phyloP scores from a whole-genome alignment of 2,888 invertebrate species.

The Archaeoteleia sp. region DNA sequence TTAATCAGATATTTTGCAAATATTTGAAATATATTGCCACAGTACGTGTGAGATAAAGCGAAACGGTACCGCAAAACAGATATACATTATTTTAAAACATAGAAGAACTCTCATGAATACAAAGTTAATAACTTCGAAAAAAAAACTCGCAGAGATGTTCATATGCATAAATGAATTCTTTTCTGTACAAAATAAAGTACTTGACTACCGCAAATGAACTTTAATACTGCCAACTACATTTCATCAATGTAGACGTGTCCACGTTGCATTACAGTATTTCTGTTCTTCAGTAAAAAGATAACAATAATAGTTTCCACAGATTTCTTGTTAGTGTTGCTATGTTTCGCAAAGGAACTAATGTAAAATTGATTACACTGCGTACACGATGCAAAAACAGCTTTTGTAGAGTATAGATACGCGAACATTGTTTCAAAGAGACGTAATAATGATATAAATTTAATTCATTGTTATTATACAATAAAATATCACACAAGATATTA shows the following conservation, averaged over 20 bases:
- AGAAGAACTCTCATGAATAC: too few species aligned
- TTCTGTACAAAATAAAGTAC: not conserved
- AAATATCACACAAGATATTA: too few species aligned
- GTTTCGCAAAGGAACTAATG: slow-evolving; percentile 32
- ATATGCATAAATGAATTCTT: too few species aligned
- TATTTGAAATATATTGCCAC: slow-evolving; percentile 11
- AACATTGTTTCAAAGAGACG: too few species aligned
- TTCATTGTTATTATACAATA: too few species aligned
- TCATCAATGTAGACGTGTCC: too few species aligned
- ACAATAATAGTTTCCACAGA: slow-evolving; percentile 31
- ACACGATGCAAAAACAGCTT: slow-evolving; percentile 13
- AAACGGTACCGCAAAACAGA: too few species aligned
- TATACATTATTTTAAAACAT: too few species aligned
- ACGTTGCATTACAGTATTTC: slow-evolving; percentile 2
- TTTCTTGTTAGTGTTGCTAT: slow-evolving; percentile 27
- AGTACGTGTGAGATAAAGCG: too few species aligned
- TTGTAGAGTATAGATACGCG: slow-evolving; percentile 19
- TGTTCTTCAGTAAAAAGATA: slow-evolving; percentile 36
- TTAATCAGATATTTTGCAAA: slow-evolving; percentile 38
- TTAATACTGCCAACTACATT: slow-evolving; percentile 16
- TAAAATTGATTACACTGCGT: slow-evolving; percentile 35
- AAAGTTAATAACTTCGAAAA: too few species aligned
- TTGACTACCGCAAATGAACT: slow-evolving; percentile 39
- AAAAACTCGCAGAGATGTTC: too few species aligned
- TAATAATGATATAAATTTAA: not conserved